Base-by-base conservation (phyloP, 2,797 vertebrate species). In the Pogonophryne albipinna region DNA sequence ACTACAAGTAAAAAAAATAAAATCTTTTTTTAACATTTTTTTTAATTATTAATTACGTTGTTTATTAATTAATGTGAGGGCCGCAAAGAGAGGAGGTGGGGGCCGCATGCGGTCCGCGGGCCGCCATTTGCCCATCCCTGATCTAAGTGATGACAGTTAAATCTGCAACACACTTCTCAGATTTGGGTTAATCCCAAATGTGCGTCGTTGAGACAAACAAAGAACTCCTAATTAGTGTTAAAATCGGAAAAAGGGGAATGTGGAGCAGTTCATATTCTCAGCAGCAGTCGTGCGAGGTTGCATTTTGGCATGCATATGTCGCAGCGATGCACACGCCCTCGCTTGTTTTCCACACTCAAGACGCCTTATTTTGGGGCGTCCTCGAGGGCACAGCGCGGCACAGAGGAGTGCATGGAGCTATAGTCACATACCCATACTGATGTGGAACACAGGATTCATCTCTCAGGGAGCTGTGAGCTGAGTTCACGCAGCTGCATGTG, bases 81-180 rank as follows among this genome's bases (percentile, higher is more conserved):
- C n/a, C n/a, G n/a, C n/a, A n/a, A n/a, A n/a, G n/a, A n/a, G n/a
- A n/a, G n/a, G n/a, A n/a, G n/a, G n/a, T n/a, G n/a, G n/a, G n/a
- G n/a, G n/a, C n/a, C n/a, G n/a, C n/a, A n/a, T n/a, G n/a, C n/a
- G n/a, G n/a, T n/a, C n/a, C n/a, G n/a, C n/a, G n/a, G n/a, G n/a
- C n/a, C n/a, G n/a, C n/a, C n/a, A n/a, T n/a, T n/a, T n/a, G n/a
- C n/a, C n/a, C n/a, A n/a, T n/a, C n/a, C n/a, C n/a, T 93, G 90
- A 94, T 92, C 91, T 90, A 82, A 88, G 87, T 47, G 71, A 78
- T 92, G 90, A 90, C 85, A 87, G 86, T 81, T 70, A 85, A 87
- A 87, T 83, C 86, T 84, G 76, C 77, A 79, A 65, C 78, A 84
- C 76, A 85, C 79, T 84, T 76, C 72, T 83, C 82, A 66, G 56